Base-by-base conservation (phyloP, 92 coral and sea anemone species). In the Anthopleura xanthogrammica region DNA sequence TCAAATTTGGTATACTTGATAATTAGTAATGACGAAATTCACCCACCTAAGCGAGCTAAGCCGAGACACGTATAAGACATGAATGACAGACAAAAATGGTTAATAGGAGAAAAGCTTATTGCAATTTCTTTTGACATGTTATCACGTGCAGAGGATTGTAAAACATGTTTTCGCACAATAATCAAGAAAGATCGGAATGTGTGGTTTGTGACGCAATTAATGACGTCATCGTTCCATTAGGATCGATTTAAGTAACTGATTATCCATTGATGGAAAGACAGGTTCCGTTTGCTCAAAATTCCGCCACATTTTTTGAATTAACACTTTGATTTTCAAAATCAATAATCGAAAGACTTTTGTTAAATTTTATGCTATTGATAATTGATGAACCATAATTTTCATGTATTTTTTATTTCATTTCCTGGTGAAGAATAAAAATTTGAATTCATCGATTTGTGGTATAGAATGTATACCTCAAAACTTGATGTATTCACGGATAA, bases 171-270 rank as follows among this genome's bases (percentile, higher is more conserved):
- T n/a, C 23, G 29, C 70, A 62, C 19, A 8, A 22, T 7, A 62
- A 62, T 62, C 70, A 54, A 54, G 12, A 2, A 11, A 62, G 29
- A 62, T 62, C 29, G 12, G 70, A 20, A 46, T 46, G 70, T 23
- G 70, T 8, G 70, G 70, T 42, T 14, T 68, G 40, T 68, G 74
- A 68, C 74, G 74, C 29, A 29, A 42, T 54, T 16, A 16, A 42
- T 76, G 54, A 76, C 57, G 79, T 43, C 79, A 43, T 76, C 10
- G n/a, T 17, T 76, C 16, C 79, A 19, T 43, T 76, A 52, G 29
- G 16, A 76, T 76, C 17, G 60, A 52, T 75, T 22, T 75, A 41
- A 10, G 55, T 20, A 22, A 29, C 7, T 24, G 74, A 68, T 68
- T 22, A 68, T 23, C 16, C 41, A 24, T 4, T 20, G 41, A 11